phyloP scores from a whole-genome alignment of 2,113 vertebrate species.

The Brachyhypopomus occidentalis region DNA sequence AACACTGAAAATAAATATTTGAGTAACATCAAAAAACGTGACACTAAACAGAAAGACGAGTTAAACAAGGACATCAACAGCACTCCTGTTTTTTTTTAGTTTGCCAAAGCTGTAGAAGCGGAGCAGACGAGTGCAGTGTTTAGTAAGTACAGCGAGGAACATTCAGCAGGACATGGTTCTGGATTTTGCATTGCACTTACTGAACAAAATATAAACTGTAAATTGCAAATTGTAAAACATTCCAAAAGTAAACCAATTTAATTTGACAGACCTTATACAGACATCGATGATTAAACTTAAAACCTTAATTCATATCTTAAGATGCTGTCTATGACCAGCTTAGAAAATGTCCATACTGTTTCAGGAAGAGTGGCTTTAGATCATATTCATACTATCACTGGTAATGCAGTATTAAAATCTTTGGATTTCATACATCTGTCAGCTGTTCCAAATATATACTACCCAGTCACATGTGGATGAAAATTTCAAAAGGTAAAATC shows the following conservation, averaged over 20 bases:
- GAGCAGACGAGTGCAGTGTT: background rate
- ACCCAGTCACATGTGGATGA: background rate
- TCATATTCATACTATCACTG: background rate
- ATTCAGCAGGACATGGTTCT: background rate
- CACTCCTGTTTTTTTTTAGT: background rate
- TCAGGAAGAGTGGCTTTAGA: background rate
- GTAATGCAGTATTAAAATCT: slow-evolving; percentile 5
- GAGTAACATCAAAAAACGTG: background rate
- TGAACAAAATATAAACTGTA: background rate
- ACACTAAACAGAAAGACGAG: background rate
- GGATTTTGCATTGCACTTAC: background rate
- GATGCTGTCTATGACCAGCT: too few relatives aligned
- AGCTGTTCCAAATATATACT: background rate
- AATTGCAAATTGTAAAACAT: too few relatives aligned
- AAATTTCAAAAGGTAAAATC: background rate
- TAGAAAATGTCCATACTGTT: too few relatives aligned
- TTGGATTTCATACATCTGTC: background rate
- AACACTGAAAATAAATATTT: slow-evolving; percentile 15
- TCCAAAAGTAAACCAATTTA: too few relatives aligned
- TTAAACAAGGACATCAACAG: background rate
- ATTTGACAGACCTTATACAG: too few relatives aligned
- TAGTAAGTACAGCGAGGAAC: background rate
- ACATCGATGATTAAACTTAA: too few relatives aligned
- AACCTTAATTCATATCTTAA: too few relatives aligned
- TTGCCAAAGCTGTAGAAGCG: background rate